A percentile compares a stretch with the other conserved stretches of the same genome.
Conservation (phyloP, 2,797 vertebrate genomes). For the Myiothlypis chrysogaster region DNA sequence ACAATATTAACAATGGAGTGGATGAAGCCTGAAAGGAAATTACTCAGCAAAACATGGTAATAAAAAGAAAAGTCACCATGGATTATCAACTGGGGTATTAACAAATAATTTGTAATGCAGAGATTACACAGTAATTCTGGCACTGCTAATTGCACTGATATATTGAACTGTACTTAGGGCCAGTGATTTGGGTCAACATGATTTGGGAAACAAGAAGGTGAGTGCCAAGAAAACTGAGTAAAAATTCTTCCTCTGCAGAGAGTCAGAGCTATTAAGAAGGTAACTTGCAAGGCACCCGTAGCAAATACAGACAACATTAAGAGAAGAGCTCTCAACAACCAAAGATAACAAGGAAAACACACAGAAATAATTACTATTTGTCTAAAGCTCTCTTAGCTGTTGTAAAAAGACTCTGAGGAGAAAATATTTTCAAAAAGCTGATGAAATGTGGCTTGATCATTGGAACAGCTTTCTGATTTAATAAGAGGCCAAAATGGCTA, state of each 20-base stretch:
- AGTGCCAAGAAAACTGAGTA: neutral
- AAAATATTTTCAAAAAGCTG: neutral
- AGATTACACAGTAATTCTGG: neutral
- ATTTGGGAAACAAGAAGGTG: neutral
- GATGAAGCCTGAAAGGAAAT: slow-evolving; percentile 44
- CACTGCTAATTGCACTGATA: neutral
- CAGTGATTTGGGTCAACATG: neutral
- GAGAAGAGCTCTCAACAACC: neutral
- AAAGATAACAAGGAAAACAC: neutral
- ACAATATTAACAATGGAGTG: slow-evolving; percentile 11
- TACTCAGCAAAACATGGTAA: slow-evolving; percentile 16
- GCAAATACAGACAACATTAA: neutral
- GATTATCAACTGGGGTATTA: slow-evolving; percentile 6
- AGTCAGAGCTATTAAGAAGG: neutral
- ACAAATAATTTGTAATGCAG: slow-evolving; percentile 6
- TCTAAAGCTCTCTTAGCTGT: neutral
- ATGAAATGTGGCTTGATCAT: neutral
- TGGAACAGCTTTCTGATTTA: neutral
- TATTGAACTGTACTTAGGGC: neutral
- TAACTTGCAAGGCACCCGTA: neutral
- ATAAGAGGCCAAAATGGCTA: neutral
- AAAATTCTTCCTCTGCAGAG: neutral
- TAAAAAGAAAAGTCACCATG: slow-evolving; percentile 24
- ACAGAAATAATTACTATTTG: neutral
- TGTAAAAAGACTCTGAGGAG: neutral